Conservation (phyloP, 2,797 vertebrate genomes). For the Phoeniculus purpureus region DNA sequence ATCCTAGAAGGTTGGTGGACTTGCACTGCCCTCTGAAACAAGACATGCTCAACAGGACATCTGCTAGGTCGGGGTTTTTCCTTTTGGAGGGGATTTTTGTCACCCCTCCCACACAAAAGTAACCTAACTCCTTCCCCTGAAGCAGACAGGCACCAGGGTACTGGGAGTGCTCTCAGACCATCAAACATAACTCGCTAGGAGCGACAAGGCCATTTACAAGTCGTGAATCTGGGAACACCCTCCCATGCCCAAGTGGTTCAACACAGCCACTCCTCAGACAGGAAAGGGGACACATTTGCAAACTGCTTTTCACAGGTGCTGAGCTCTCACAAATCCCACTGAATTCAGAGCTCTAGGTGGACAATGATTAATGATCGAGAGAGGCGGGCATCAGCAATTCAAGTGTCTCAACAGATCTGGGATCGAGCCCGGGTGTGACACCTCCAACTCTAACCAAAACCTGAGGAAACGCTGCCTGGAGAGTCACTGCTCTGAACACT, state of each 20-base stretch:
- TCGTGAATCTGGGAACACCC: not conserved
- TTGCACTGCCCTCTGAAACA: not conserved
- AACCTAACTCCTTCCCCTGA: not conserved
- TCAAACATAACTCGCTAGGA: not conserved
- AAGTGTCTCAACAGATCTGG: not conserved
- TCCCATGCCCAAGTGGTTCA: not conserved
- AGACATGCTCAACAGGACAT: not conserved
- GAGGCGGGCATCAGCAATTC: not conserved
- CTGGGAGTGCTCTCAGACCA: not conserved
- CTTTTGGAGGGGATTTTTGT: not conserved
- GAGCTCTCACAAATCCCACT: not conserved
- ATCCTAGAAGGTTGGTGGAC: not conserved
- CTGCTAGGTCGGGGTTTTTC: not conserved
- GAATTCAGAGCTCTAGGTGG: not conserved
- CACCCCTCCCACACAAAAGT: not conserved
- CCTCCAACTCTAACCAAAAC: not conserved
- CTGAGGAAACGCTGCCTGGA: not conserved
- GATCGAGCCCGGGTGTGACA: not conserved
- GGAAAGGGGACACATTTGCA: not conserved
- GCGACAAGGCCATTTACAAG: not conserved
- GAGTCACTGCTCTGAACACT: fast-evolving
- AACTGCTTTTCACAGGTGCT: not conserved
- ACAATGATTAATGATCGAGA: not conserved
- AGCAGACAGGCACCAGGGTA: not conserved
- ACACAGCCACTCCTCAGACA: not conserved